phyloP scores from a whole-genome alignment of 2,888 invertebrate genomes.

The Anoplius nigerrimus region DNA sequence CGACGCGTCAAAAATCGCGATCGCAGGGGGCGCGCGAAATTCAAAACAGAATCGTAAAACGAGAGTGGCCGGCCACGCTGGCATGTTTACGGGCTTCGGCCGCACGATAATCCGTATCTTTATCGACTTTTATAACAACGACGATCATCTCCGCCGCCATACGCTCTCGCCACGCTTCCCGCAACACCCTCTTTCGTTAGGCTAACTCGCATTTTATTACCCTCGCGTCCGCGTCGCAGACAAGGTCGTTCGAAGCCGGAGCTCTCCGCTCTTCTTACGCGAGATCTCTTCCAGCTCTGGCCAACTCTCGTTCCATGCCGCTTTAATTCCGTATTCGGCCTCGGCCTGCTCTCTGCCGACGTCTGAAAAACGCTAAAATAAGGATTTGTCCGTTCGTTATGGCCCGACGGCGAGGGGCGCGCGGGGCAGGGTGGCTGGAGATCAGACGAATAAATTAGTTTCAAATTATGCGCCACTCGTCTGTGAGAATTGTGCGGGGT shows the following conservation, averaged over 20 bases:
- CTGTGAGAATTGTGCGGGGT: slow-evolving; percentile 23
- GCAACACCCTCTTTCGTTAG: slow-evolving; percentile 14
- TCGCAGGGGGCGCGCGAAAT: slow-evolving; percentile 45
- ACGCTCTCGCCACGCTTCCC: slow-evolving; percentile 16
- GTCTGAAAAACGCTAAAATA: slow-evolving; percentile 19
- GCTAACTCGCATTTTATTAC: slow-evolving; percentile 37
- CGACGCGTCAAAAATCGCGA: too few relatives aligned
- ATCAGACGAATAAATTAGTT: slow-evolving; percentile 44
- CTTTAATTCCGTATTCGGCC: too few relatives aligned
- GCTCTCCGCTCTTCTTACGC: neutral
- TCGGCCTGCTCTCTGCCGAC: too few relatives aligned
- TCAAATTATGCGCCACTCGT: slow-evolving; percentile 34
- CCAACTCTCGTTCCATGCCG: too few relatives aligned
- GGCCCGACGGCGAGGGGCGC: neutral
- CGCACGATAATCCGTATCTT: slow-evolving; percentile 64
- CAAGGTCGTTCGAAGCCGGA: slow-evolving; percentile 17
- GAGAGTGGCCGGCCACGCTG: slow-evolving; percentile 40
- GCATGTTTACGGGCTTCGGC: slow-evolving; percentile 51
- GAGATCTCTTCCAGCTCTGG: neutral
- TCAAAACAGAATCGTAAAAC: slow-evolving; percentile 61
- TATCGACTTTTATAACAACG: slow-evolving; percentile 63
- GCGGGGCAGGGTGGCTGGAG: slow-evolving; percentile 20
- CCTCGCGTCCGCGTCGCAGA: slow-evolving; percentile 17
- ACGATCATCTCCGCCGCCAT: slow-evolving; percentile 50
- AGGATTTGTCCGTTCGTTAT: slow-evolving; percentile 22